These are phyloP conservation scores for Ichneumoninae sp. DNA, from an alignment of 2,888 invertebrate genomes.

Conservation along the genomic window DNA sequence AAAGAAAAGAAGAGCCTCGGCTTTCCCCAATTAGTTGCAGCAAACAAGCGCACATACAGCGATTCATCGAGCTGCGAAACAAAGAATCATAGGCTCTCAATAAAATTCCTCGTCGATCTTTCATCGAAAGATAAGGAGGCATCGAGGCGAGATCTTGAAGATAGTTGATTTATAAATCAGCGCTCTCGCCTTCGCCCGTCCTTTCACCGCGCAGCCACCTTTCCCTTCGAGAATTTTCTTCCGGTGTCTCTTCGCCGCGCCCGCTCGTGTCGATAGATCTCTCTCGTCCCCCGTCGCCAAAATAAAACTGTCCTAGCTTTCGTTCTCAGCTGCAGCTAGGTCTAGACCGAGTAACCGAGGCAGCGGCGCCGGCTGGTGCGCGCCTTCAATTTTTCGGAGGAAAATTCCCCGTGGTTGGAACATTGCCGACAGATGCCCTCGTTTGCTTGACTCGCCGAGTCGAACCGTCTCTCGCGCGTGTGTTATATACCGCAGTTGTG, in stretches of 20 bases:
- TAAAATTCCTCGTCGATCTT: too few species aligned
- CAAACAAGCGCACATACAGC: too few species aligned
- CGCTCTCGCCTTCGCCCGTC: neutral
- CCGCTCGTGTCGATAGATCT: neutral
- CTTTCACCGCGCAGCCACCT: conserved; percentile 22
- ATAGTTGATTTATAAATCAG: neutral
- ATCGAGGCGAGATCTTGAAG: neutral
- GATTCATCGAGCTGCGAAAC: too few species aligned
- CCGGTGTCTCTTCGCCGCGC: neutral
- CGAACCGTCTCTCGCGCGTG: conserved; percentile 2
- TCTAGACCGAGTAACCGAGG: neutral
- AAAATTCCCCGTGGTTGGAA: conserved; percentile 59
- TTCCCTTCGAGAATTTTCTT: conserved; percentile 40
- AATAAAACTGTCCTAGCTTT: neutral
- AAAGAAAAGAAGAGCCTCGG: too few species aligned
- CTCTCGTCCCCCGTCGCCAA: neutral
- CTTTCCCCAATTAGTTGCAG: too few species aligned
- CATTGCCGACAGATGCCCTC: conserved; percentile 75
- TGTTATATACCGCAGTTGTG: conserved; percentile 45
- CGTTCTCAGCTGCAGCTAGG: neutral
- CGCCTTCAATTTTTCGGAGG: neutral
- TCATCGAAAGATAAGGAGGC: too few species aligned
- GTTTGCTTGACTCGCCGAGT: conserved; percentile 42
- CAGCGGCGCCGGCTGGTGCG: neutral
- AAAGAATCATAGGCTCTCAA: too few species aligned